Base-by-base conservation (phyloP, 2,113 vertebrate genomes). In the Tricholaema leucomelas region DNA sequence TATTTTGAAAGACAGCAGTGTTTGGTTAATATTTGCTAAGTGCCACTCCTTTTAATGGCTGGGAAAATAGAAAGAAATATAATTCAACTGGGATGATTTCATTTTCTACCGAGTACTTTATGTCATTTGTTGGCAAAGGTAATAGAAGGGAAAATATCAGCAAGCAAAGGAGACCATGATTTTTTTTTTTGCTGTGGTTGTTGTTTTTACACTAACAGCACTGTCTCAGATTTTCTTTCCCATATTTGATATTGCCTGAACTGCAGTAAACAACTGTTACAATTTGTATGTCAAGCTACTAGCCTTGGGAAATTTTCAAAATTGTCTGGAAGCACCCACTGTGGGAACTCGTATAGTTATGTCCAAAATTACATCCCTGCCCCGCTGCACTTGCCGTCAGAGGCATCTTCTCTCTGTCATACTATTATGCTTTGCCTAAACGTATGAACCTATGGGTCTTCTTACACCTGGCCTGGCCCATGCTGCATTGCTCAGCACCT, bases 51-150 rank as follows among this genome's bases (percentile, higher is more conserved):
- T 75, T 83, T 76, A 88, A 91, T 24, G 79, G 55, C 40, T 87
- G 44, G 73, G 33, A 87, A 60, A 85, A 56, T 50, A 86, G 46
- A 91, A 42, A 27, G 19, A 65, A 87, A 92, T 85, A 48, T 54
- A 67, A 74, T 58, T 87, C 66, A 31, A 40, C 58, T 40, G 87
- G 87, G 91, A 87, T 92, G 1, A 89, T 93, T 93, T 96, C 81
- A 89, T n/a, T 77, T 95, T 91, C 67, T 92, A 12, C 31, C 0
- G 11, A 88, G 30, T 79, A 28, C 30, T 91, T 42, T 91, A 21
- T 87, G 92, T 94, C 87, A 94, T 89, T 93, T 80, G 16, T 54
- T 96, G 91, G 92, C 93, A 91, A 79, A 80, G n/a, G 81, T 80
- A 94, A 82, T 54, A 78, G 88, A 95, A 95, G 64, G 19, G 87